phyloP scores from a whole-genome alignment of 2,888 invertebrate species.

The Amphimallon solstitiale region DNA sequence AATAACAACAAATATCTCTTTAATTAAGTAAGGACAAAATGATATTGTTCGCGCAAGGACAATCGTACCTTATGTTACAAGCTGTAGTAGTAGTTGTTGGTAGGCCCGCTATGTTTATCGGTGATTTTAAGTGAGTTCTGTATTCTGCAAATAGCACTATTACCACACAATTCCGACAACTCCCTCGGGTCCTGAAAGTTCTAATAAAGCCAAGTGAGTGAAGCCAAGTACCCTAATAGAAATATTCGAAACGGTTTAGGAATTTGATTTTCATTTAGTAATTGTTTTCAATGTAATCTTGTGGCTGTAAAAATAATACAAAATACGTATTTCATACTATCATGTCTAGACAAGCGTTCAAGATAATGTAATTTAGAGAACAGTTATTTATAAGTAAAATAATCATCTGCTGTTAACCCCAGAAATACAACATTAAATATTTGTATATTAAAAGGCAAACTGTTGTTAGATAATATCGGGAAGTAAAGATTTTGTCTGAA shows the following conservation, averaged over 20 bases:
- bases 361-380: too few species aligned
- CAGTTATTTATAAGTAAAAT: too few species aligned
- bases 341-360: too few species aligned
- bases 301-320: background rate
- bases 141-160: slow-evolving; percentile 50
- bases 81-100: background rate
- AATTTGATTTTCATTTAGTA: slow-evolving; percentile 22
- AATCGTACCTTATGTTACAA: slow-evolving; percentile 20
- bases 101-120: slow-evolving; percentile 29
- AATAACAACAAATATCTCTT: slow-evolving; percentile 22
- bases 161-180: slow-evolving; percentile 50
- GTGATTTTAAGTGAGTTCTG: slow-evolving; percentile 48
- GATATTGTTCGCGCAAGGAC: slow-evolving; percentile 39
- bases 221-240: slow-evolving; percentile 24
- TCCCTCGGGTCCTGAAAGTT: slow-evolving; percentile 42
- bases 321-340: too few species aligned
- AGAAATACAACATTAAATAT: too few species aligned
- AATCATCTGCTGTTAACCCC: too few species aligned
- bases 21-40: slow-evolving; percentile 42
- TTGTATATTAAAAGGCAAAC: too few species aligned
- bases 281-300: slow-evolving; percentile 7
- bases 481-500: too few species aligned
- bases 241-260: slow-evolving; percentile 19
- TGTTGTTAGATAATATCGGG: too few species aligned
- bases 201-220: slow-evolving; percentile 26